Evolutionary conservation across 2,113 vertebrate species (phyloP).

Genomic region (Microtus oregoni): DNA sequence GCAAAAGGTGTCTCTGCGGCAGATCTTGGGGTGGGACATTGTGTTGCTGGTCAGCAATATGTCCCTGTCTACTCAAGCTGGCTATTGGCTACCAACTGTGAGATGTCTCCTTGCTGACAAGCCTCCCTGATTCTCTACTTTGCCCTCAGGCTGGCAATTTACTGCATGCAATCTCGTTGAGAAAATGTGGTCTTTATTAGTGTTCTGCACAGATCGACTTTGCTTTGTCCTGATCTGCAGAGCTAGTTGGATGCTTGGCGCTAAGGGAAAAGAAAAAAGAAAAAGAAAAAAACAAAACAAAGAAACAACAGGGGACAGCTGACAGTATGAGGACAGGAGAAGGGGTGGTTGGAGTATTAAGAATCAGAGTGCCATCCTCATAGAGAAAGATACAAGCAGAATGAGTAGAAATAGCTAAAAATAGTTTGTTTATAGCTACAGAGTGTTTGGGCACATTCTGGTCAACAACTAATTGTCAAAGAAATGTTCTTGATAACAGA

Average conservation of each 20-base stretch:
- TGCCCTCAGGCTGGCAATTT: constrained; percentile 82
- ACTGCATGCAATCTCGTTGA: constrained; percentile 80
- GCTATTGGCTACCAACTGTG: constrained; percentile 75
- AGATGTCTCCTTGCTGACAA: constrained; percentile 67
- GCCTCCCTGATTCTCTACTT: constrained; percentile 62
- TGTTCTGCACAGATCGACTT: constrained; percentile 70
- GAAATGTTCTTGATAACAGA: constrained; percentile 57
- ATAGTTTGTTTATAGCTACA: not conserved
- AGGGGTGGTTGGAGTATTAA: not conserved
- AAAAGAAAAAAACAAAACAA: not conserved
- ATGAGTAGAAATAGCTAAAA: not conserved
- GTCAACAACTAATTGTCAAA: constrained; percentile 51
- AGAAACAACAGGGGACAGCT: not conserved
- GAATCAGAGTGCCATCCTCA: not conserved
- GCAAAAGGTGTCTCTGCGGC: constrained; percentile 12
- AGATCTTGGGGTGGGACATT: not conserved
- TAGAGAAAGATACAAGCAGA: not conserved
- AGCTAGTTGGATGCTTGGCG: constrained; percentile 56
- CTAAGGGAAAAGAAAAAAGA: not conserved
- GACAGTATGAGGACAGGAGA: constrained; percentile 56
- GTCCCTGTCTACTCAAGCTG: constrained; percentile 71
- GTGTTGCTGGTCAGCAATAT: constrained; percentile 61
- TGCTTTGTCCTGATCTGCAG: constrained; percentile 74
- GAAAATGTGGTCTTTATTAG: constrained; percentile 83
- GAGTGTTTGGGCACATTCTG: constrained; percentile 17